Evolutionary conservation across 2,888 invertebrate genomes (phyloP), one percentile per base, ranked within the genome.

Genomic region (Dryadula phaetusa): DNA sequence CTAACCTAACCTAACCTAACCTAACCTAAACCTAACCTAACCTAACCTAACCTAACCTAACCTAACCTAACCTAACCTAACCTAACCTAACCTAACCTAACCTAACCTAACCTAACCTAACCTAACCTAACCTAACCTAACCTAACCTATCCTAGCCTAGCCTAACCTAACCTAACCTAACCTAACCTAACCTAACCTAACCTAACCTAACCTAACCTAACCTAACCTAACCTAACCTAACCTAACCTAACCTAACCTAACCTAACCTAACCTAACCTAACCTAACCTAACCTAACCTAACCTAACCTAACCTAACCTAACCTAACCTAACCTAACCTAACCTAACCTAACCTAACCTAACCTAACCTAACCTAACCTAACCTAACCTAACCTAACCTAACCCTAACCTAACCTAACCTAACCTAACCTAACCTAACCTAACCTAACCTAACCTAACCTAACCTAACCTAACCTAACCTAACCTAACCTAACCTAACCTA

Each of bases 221-320:
- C 71, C 70, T 66, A 73, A 71, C 71, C 70, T 68, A 73, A 71
- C 71, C 68, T 68, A 67, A 71, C 73, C 70, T 69, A 73, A 70
- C 73, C 70, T 71, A 72, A 70, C 71, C 71, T 68, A 73, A 71
- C 72, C 71, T 71, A 72, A 72, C 72, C 72, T 69, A 72, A 70
- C 72, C 68, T 66, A 72, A 70, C 72, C 70, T 72, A 72, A 72
- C 72, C 70, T 69, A 72, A 72, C 70, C 72, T 69, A 72, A 70
- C 71, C 69, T 69, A n/a, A 71, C 70, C 69, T 69, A 66, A 70
- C 70, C 71, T n/a, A n/a, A 72, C 68, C 71, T 69, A 71, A 62
- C 58, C 61, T 37, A 54, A 64, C 64, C 67, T 67, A 64, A 64
- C 66, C 67, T 65, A 69, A 65, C 69, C 67, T 65, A 72, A 67